Percentiles rank a stretch among this genome's conserved stretches.
Conservation (phyloP, 2,888 invertebrate species). For the Agrotis segetum region DNA sequence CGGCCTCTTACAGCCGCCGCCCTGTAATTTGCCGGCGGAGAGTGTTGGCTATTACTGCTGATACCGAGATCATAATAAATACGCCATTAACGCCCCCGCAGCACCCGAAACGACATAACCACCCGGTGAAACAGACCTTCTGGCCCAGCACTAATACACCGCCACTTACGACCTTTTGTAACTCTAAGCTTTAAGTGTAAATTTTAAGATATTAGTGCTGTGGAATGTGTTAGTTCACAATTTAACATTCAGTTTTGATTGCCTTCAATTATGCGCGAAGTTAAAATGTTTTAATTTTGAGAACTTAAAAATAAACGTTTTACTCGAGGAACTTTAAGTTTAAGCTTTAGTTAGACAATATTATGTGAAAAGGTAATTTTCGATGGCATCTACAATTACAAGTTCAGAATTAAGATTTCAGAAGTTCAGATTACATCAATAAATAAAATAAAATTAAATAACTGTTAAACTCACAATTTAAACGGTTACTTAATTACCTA, state of each 20-base stretch:
- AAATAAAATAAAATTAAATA: too few relatives aligned
- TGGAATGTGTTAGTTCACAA: constrained; percentile 68
- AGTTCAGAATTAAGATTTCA: neutral
- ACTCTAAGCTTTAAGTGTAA: constrained; percentile 68
- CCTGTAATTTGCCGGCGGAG: constrained; percentile 91
- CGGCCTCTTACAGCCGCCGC: constrained; percentile 85
- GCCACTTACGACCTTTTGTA: constrained; percentile 57
- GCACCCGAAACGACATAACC: constrained; percentile 88
- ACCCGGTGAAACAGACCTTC: constrained; percentile 66
- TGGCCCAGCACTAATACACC: constrained; percentile 31
- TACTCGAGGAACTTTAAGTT: neutral
- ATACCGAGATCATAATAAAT: constrained; percentile 91
- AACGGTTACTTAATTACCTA: constrained; percentile 2
- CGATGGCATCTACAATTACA: neutral
- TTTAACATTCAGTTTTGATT: constrained; percentile 62
- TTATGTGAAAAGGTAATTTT: neutral
- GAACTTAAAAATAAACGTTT: constrained; percentile 23
- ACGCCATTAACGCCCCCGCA: constrained; percentile 90
- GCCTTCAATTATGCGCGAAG: constrained; percentile 58
- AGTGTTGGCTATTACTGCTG: constrained; percentile 91
- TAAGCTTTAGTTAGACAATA: neutral
- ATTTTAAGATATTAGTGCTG: constrained; percentile 77
- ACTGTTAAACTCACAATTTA: neutral
- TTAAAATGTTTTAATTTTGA: constrained; percentile 54
- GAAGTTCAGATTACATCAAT: neutral